These are phyloP conservation scores for Frankliniella fusca DNA, from an alignment of 2,888 invertebrate genomes.

Conservation along the genomic window DNA sequence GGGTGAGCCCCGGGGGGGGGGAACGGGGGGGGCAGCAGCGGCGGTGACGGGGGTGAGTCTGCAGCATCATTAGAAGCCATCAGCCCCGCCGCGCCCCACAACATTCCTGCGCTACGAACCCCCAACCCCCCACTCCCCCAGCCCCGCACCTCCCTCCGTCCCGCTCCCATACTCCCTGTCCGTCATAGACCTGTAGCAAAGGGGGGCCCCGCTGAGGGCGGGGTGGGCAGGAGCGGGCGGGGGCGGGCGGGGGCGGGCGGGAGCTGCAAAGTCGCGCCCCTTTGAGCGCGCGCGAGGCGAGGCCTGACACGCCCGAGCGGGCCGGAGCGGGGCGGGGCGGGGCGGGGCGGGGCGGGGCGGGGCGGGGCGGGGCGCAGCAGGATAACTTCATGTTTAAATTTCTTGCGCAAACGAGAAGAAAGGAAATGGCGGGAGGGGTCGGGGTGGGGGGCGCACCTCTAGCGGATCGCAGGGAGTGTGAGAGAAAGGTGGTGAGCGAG, in stretches of 20 bases:
- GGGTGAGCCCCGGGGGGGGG: not conserved
- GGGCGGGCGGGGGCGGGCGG: not conserved
- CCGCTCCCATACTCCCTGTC: too few species aligned
- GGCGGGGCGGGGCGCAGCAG: not conserved
- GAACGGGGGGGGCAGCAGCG: not conserved
- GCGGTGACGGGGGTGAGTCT: not conserved
- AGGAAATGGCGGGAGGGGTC: not conserved
- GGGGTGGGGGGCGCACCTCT: not conserved
- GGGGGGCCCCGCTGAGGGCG: not conserved
- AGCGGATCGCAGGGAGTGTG: not conserved
- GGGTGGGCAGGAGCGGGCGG: not conserved
- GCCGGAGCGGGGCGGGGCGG: not conserved
- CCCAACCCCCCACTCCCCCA: too few species aligned
- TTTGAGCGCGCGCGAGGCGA: not conserved
- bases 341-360: not conserved
- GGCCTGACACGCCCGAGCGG: too few species aligned
- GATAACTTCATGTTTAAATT: constrained; percentile 21
- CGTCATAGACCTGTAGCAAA: too few species aligned
- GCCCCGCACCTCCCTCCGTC: too few species aligned
- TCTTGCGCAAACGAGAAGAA: constrained; percentile 7
- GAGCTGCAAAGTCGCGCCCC: not conserved
- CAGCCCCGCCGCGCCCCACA: too few species aligned
- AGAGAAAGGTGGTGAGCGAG: not conserved
- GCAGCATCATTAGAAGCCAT: too few species aligned
- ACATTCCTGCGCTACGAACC: too few species aligned